Evolutionary conservation across 30 jellyfish, hydroid and myxozoan species (phyloP).

Genomic region (Sanderia malayensis): DNA sequence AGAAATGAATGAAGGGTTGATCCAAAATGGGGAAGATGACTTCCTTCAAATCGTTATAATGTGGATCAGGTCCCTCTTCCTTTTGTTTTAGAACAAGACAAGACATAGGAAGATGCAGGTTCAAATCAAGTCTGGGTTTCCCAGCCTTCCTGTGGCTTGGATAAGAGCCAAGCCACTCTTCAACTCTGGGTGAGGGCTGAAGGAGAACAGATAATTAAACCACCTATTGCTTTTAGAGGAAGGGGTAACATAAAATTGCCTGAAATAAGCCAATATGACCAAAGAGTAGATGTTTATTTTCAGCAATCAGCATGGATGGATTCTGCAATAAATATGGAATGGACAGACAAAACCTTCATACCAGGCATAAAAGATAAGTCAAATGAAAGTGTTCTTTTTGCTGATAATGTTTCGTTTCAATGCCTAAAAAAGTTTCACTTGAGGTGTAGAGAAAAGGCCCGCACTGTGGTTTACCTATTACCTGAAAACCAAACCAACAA

Average conservation of each 20-base stretch:
- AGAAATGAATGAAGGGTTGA: conserved; percentile 25
- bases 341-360: conserved; percentile 31
- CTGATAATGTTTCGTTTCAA: conserved; percentile 40
- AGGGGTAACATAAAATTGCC: conserved; percentile 28
- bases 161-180: conserved; percentile 36
- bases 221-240: conserved; percentile 39
- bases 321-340: conserved; percentile 31
- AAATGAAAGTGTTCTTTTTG: conserved; percentile 41
- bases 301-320: conserved; percentile 52
- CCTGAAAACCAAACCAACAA: conserved; percentile 40
- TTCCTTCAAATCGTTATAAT: conserved; percentile 34
- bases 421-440: conserved; percentile 11
- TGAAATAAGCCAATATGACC: conserved; percentile 25
- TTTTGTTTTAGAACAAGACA: conserved; percentile 22
- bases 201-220: conserved; percentile 41
- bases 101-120: conserved; percentile 20
- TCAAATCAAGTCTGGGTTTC: conserved; percentile 47
- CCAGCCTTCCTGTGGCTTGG: conserved; percentile 46
- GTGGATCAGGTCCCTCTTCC: conserved; percentile 62
- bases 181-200: conserved; percentile 33
- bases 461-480: conserved; percentile 29
- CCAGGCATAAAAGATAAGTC: conserved; percentile 35
- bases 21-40: conserved; percentile 48
- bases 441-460: conserved; percentile 36
- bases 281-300: conserved; percentile 25